Evolutionary conservation across 2,888 invertebrate genomes (phyloP).

Genomic region (Sarcophaga carnaria): DNA sequence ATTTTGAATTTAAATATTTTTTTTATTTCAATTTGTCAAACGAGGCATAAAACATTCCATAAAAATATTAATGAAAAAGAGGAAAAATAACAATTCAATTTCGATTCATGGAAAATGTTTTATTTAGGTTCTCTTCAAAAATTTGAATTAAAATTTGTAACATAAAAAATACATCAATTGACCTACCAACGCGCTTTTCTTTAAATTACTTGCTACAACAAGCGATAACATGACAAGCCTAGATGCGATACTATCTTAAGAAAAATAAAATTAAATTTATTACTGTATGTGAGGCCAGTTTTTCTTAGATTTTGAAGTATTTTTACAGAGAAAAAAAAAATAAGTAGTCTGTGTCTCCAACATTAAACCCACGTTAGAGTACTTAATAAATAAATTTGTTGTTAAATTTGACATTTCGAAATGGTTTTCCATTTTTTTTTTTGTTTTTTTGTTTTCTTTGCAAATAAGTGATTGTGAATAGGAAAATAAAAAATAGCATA

Average conservation of each 20-base stretch:
- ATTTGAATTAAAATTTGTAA: too few relatives aligned
- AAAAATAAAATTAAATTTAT: constrained; percentile 8
- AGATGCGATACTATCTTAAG: constrained; percentile 37
- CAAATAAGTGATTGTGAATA: constrained; percentile 6
- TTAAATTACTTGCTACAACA: too few relatives aligned
- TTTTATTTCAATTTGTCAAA: too few relatives aligned
- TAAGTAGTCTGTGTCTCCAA: neutral
- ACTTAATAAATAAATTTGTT: constrained; percentile 33
- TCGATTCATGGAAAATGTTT: too few relatives aligned
- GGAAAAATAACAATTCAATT: too few relatives aligned
- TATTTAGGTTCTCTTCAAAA: too few relatives aligned
- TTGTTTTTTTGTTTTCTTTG: neutral
- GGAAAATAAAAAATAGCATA: constrained; percentile 17
- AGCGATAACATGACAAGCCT: neutral
- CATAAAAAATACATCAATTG: too few relatives aligned
- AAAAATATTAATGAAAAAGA: too few relatives aligned
- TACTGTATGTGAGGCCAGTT: constrained; percentile 21
- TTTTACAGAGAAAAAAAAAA: neutral
- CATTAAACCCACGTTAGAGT: constrained; percentile 36
- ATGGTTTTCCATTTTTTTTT: neutral
- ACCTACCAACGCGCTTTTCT: too few relatives aligned
- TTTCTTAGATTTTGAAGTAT: neutral
- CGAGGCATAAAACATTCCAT: too few relatives aligned
- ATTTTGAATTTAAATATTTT: too few relatives aligned
- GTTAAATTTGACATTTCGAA: constrained; percentile 47